Base-by-base conservation (phyloP, 2,797 vertebrate species). In the Chromis chromis region DNA sequence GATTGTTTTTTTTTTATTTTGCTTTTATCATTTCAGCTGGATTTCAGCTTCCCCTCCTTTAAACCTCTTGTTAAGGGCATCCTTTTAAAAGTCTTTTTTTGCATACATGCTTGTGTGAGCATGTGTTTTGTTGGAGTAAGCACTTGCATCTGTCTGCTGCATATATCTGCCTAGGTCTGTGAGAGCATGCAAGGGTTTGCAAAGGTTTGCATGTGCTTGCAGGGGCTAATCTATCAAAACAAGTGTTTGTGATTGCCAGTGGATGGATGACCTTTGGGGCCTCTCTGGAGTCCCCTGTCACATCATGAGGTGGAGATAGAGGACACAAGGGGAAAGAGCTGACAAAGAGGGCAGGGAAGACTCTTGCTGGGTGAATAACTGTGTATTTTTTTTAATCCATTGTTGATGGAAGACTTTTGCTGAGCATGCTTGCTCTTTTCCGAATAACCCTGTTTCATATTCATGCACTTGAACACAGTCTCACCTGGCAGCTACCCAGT, bases 221-320 rank as follows among this genome's bases (percentile, higher is more conserved):
- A 65, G 54, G 24, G 66, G 78, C 77, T 90, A 89, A 93, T 92
- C 86, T 86, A 91, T 94, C 92, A 92, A 88, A 85, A 88, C 85
- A 87, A 92, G 88, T 86, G 89, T 84, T 92, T 90, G 87, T 88
- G 89, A 92, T 87, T 81, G 80, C 82, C 70, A 74, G 77, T 22
- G 65, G 87, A 92, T 84, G 63, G 70, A 91, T 92, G 91, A 91
- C 90, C 89, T 91, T 78, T 89, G 81, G 82, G 85, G 74, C 69
- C 69, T 72, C 74, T 76, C 78, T 68, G 60, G 69, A 83, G 82
- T 84, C 82, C 79, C 73, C 69, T 85, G 85, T 88, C 86, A 79
- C 75, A 70, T 86, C 65, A 71, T 75, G 76, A 62, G 64, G 66
- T 62, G 54, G 63, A 81, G 85, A 85, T 65, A 27, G 82, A 87